Conservation (phyloP, 2,113 vertebrate genomes). For the Sarotherodon lohbergeri region DNA sequence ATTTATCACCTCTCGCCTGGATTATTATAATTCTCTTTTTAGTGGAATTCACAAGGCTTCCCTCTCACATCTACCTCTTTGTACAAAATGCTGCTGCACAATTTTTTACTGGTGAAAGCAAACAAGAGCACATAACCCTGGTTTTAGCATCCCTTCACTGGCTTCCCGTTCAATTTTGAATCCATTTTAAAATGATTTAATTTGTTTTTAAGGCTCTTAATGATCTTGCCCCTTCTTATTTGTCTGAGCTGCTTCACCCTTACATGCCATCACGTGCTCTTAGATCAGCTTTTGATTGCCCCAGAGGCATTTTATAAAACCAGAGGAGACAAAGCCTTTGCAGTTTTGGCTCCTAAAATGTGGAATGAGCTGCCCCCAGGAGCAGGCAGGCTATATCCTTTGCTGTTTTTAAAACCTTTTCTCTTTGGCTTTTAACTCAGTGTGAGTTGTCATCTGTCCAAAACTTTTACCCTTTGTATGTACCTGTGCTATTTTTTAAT, state of each 20-base stretch:
- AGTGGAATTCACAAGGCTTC: not conserved
- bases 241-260: not conserved
- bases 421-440: not conserved
- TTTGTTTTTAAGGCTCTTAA: not conserved
- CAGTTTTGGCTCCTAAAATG: not conserved
- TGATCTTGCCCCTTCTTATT: not conserved
- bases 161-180: not conserved
- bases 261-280: not conserved
- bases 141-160: not conserved
- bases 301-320: not conserved
- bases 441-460: not conserved
- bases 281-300: not conserved
- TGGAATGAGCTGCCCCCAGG: not conserved
- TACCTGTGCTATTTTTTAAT: not conserved
- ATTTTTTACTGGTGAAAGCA: not conserved
- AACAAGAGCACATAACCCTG: not conserved
- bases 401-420: not conserved
- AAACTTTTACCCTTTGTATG: not conserved
- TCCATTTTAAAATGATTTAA: not conserved
- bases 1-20: not conserved
- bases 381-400: not conserved
- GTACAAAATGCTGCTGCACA: not conserved
- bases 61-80: not conserved
- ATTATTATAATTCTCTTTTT: not conserved
- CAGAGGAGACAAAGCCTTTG: not conserved